Evolutionary conservation across 2,113 vertebrate species (phyloP).

Genomic region (Dermatemys mawii): DNA sequence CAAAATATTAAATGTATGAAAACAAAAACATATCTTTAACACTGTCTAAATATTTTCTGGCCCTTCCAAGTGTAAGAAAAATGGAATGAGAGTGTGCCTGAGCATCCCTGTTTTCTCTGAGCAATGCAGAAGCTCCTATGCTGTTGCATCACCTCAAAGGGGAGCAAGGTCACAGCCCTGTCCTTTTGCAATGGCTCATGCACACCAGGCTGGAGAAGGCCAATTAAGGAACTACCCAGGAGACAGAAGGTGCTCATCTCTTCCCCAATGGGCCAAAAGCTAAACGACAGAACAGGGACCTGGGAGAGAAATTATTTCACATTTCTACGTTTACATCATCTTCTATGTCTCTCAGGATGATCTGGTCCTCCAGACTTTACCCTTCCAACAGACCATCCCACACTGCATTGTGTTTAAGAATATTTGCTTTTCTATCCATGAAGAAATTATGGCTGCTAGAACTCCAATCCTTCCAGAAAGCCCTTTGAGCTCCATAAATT

Average conservation of each 20-base stretch:
- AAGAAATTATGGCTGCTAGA: not conserved
- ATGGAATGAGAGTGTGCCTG: not conserved
- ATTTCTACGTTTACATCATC: not conserved
- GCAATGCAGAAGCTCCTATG: not conserved
- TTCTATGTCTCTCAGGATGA: not conserved
- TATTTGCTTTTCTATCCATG: not conserved
- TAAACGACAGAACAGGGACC: not conserved
- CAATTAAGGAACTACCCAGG: not conserved
- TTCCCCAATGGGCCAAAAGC: accelerated
- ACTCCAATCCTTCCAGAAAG: not conserved
- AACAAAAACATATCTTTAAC: not conserved
- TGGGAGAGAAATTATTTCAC: accelerated
- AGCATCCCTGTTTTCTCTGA: not conserved
- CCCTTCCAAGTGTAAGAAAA: not conserved
- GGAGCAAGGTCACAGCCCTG: not conserved
- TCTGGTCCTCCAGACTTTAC: not conserved
- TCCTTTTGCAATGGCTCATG: not conserved
- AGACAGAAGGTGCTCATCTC: not conserved
- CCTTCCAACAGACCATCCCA: not conserved
- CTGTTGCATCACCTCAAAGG: not conserved
- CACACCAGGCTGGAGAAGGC: not conserved
- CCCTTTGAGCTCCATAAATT: not conserved
- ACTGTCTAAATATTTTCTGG: not conserved
- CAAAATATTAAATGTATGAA: not conserved
- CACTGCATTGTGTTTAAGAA: not conserved